Evolutionary conservation across 2,797 vertebrate genomes (phyloP), one percentile per base, ranked within the genome.

Genomic region (Peromyscus attwateri): DNA sequence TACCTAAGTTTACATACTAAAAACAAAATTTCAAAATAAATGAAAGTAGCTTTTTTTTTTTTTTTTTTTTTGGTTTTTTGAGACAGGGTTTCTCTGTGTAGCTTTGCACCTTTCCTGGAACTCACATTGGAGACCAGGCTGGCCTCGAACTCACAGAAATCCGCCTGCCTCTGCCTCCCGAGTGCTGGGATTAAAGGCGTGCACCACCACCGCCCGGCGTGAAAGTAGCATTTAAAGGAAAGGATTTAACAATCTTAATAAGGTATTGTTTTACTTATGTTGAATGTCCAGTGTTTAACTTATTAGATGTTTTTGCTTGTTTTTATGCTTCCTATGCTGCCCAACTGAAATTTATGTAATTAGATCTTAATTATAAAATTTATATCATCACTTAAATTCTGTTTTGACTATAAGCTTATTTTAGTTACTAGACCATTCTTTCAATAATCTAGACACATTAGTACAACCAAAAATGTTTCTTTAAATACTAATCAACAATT

Each of bases 301-400:
- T 92, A 43, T 9, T 89, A 92, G 23, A 88, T n/a, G 87, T 12
- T 83, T 93, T 87, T 64, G 37, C 25, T 68, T 91, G 6, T 73
- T 95, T 40, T 85, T 79, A 55, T 68, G 21, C 95, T 91, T 96
- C 31, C 79, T 79, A 27, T 92, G 27, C 37, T 93, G 8, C 62
- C 34, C 77, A 46, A 89, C 82, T 81, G 19, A 81, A 49, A 70
- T 71, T 95, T 95, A 55, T 89, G 25, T 43, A 27, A 89, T 21
- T 68, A 23, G 27, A 46, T 92, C 73, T 55, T 62, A 46, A 40
- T 66, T 85, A 85, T 55, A 34, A 43, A 77, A 68, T 66, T 43
- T 85, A 37, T 49, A 82, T 60, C 76, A n/a, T 46, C 21, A 73
- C 70, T 94, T 79, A 52, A 79, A 87, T 43, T 80, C 46, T 81